phyloP scores from a whole-genome alignment of 2,797 vertebrate genomes.

The Chiroxiphia lanceolata region DNA sequence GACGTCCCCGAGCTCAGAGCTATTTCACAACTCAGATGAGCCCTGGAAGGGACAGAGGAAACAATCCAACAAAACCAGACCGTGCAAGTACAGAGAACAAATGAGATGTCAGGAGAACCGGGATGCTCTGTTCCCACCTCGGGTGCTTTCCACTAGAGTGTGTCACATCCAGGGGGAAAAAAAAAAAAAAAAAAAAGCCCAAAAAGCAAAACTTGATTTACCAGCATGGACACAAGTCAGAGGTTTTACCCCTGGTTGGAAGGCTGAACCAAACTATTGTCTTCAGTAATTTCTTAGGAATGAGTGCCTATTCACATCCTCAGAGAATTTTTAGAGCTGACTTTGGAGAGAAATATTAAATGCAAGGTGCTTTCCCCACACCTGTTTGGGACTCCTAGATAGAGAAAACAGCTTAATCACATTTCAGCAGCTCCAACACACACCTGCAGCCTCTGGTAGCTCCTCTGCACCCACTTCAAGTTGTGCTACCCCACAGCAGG shows the following conservation, averaged over 20 bases:
- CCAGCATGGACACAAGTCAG: neutral
- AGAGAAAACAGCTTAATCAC: neutral
- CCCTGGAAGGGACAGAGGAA: neutral
- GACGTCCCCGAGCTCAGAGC: neutral
- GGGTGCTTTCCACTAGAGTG: neutral
- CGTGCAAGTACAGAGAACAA: neutral
- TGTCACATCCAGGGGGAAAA: neutral
- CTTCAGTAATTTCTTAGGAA: neutral
- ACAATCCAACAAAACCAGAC: neutral
- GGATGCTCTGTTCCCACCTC: neutral
- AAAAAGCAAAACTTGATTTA: neutral
- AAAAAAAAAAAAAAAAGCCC: neutral
- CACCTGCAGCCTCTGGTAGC: neutral
- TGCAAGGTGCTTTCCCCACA: neutral
- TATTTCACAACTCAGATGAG: neutral
- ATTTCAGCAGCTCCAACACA: neutral
- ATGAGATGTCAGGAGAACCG: neutral
- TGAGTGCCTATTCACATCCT: neutral
- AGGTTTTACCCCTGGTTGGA: neutral
- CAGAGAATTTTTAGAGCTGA: neutral
- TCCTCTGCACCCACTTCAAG: neutral
- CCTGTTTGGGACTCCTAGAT: neutral
- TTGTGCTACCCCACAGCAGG: too few relatives aligned
- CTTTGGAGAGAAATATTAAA: neutral
- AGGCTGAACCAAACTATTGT: neutral